These are phyloP conservation scores for Adrianichthys oophorus DNA, from an alignment of 2,797 vertebrate genomes.

Conservation along the genomic window DNA sequence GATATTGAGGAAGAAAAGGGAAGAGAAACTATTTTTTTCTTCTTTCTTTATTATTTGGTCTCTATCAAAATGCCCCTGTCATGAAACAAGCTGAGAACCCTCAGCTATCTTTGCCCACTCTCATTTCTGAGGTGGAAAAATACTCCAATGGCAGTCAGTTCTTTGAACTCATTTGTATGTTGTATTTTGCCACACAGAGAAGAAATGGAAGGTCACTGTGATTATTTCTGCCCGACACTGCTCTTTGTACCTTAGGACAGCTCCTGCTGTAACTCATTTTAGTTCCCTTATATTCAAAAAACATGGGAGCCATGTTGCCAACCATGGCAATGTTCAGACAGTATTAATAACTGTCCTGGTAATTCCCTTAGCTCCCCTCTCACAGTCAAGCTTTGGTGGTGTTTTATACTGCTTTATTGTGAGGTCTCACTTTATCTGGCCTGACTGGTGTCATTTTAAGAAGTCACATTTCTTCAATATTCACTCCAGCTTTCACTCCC, in stretches of 20 bases:
- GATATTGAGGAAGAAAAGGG: constrained; percentile 1
- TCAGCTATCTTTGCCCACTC: not conserved
- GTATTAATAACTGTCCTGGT: not conserved
- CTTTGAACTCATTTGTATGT: not conserved
- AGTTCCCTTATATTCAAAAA: not conserved
- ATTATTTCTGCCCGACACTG: not conserved
- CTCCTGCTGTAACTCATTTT: not conserved
- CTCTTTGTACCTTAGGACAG: not conserved
- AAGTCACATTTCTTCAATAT: not conserved
- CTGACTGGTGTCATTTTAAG: not conserved
- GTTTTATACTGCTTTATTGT: too few species aligned
- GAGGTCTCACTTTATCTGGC: too few species aligned
- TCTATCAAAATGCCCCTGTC: not conserved
- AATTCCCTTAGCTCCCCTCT: not conserved
- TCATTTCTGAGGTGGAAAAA: not conserved
- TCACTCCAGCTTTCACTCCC: not conserved
- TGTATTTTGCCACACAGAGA: not conserved
- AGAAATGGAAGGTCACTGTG: not conserved
- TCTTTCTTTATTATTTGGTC: not conserved
- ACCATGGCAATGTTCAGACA: not conserved
- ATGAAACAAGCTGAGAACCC: not conserved
- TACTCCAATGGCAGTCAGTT: not conserved
- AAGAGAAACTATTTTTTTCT: constrained; percentile 3
- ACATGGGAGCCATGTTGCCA: not conserved
- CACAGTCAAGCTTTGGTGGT: not conserved